phyloP scores from a whole-genome alignment of 1,140 invertebrate genomes.

The Calephelis virginiensis region DNA sequence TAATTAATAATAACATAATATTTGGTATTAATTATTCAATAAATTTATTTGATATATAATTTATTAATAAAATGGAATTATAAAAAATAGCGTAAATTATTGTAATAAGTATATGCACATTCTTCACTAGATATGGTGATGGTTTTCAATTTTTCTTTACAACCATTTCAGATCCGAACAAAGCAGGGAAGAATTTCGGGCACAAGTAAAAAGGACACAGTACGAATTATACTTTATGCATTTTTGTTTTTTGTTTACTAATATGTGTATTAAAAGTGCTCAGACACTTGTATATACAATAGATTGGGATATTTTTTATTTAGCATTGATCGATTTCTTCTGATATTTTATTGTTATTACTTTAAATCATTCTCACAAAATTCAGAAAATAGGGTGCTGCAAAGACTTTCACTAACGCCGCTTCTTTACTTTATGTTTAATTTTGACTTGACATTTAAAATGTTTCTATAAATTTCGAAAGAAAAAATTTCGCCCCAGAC shows the following conservation, averaged over 20 bases:
- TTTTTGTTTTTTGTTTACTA: conserved; percentile 30
- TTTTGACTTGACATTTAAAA: too few relatives aligned
- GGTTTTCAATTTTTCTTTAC: conserved; percentile 35
- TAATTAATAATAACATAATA: too few relatives aligned
- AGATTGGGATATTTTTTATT: not conserved
- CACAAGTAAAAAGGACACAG: conserved; percentile 77
- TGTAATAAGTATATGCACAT: conserved; percentile 9
- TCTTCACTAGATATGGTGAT: conserved; percentile 27
- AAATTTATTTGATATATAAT: too few relatives aligned
- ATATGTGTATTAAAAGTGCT: conserved; percentile 18
- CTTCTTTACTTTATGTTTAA: too few relatives aligned
- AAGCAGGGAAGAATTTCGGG: conserved; percentile 70
- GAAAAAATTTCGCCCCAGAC: too few relatives aligned
- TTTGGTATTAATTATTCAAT: too few relatives aligned
- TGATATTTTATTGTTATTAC: too few relatives aligned
- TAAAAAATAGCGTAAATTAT: not conserved
- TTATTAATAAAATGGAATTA: not conserved
- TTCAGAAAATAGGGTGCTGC: too few relatives aligned
- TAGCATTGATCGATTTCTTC: too few relatives aligned
- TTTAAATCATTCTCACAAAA: too few relatives aligned
- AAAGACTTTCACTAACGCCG: too few relatives aligned
- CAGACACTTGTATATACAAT: conserved; percentile 2
- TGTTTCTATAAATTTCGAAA: too few relatives aligned
- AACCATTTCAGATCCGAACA: conserved; percentile 67
- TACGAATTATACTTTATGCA: conserved; percentile 50